phyloP scores from a whole-genome alignment of 2,888 invertebrate species.

The Stenolophus ochropezus region DNA sequence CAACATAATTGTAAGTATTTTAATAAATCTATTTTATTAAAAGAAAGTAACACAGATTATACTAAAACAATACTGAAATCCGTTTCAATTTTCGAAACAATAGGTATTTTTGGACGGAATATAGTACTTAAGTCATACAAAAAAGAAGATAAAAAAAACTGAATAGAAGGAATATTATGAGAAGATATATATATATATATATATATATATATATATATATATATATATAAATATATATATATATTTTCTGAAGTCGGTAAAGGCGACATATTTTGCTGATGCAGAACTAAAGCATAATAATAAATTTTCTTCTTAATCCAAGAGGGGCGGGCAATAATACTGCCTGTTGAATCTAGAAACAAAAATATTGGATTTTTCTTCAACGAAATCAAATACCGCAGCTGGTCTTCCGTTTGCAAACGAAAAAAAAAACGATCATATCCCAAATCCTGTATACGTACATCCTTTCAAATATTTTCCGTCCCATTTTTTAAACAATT shows the following conservation, averaged over 20 bases:
- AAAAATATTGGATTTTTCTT: slow-evolving; percentile 20
- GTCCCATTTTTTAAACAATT: neutral
- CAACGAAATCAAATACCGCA: slow-evolving; percentile 23
- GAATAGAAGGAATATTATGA: slow-evolving; percentile 20
- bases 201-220: no score
- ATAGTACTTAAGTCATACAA: neutral
- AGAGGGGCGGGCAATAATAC: neutral
- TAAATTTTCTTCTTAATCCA: slow-evolving; percentile 15
- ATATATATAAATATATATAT: no score
- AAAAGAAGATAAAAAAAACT: slow-evolving; percentile 8
- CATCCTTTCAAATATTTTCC: slow-evolving; percentile 10
- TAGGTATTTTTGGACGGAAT: slow-evolving; percentile 1
- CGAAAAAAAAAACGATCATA: slow-evolving; percentile 18
- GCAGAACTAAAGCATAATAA: neutral
- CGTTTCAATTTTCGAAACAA: slow-evolving; percentile 18
- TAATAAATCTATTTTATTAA: slow-evolving; percentile 21
- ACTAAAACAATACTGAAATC: slow-evolving; percentile 15
- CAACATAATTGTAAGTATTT: neutral
- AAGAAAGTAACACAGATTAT: neutral
- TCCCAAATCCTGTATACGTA: slow-evolving; percentile 6
- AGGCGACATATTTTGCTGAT: neutral
- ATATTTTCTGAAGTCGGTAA: slow-evolving; percentile 2
- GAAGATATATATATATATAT: no score
- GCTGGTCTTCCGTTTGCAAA: neutral
- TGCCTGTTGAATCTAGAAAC: slow-evolving; percentile 40